phyloP scores from a whole-genome alignment of 2,113 vertebrate species.

The Chiloscyllium plagiosum region DNA sequence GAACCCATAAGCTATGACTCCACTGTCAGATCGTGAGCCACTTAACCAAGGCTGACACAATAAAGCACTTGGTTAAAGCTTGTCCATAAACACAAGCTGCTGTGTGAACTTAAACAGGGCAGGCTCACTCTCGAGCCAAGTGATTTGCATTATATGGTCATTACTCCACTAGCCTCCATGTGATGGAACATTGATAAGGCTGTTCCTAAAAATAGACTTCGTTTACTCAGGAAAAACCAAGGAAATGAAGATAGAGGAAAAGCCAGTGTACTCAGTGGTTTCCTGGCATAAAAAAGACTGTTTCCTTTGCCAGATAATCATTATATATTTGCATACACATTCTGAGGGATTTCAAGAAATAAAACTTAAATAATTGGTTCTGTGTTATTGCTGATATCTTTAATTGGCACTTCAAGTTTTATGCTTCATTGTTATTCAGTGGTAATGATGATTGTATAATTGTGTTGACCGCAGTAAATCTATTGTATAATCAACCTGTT shows the following conservation, averaged over 20 bases:
- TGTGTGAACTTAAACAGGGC: not conserved
- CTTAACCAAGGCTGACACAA: not conserved
- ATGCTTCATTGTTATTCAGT: not conserved
- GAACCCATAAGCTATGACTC: not conserved
- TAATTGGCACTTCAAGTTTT: not conserved
- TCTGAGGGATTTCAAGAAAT: not conserved
- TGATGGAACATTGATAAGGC: not conserved
- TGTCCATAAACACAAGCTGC: not conserved
- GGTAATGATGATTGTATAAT: not conserved
- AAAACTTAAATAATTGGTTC: not conserved
- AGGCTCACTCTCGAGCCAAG: not conserved
- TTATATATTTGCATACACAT: not conserved
- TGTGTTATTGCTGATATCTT: not conserved
- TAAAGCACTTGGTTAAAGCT: not conserved
- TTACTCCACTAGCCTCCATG: not conserved
- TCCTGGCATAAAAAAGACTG: not conserved
- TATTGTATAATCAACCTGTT: no score
- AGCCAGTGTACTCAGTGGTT: not conserved
- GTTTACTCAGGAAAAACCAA: not conserved
- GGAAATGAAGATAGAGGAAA: constrained; percentile 13
- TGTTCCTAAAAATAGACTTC: not conserved
- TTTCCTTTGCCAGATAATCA: not conserved
- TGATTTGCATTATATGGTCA: not conserved
- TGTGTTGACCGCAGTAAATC: not conserved
- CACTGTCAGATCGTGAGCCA: not conserved